Base-by-base conservation (phyloP, 2,797 vertebrate genomes). In the Chrysocyon brachyurus region DNA sequence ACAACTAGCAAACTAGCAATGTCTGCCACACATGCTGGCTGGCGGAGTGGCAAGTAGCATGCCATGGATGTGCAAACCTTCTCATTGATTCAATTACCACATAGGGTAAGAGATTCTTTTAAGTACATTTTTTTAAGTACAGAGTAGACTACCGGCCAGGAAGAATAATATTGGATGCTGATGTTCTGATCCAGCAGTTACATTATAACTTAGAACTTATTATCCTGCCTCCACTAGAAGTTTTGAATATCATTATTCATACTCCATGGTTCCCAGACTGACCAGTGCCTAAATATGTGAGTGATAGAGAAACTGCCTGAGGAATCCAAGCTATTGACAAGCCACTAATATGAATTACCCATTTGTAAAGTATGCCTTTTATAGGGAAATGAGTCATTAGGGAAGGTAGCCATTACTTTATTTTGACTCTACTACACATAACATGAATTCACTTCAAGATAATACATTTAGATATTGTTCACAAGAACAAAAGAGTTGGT, bases 371-470 rank as follows among this genome's bases (percentile, higher is more conserved):
- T 2, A 40, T 81, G 11, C 2, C 6, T 75, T 94, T 83, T 70
- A 73, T 64, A 72, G 81, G 19, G 91, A 93, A 75, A 56, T 19
- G 16, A 97, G 33, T 94, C 86, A 59, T 17, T 87, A 73, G n/a
- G 87, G 68, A 90, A 66, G 33, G 82, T 24, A 92, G 33, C 26
- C 49, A 75, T 89, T 64, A 81, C 36, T 75, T 63, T 54, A 68
- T 49, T 72, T 93, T 68, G 68, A 61, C 2, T 72, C 28, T 36
- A 15, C 24, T 28, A 4, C 15, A 33, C 3, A 40, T 0, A 83
- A 3, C 28, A 49, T 61, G 40, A 15, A 79, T 89, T 85, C 21
- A 36, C 63, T 64, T 40, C 83, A 63, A 22, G 87, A 52, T 77
- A 72, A 66, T 73, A 33, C 12, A 57, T 46, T 84, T 89, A 57